Percentiles rank a stretch among this genome's conserved stretches.
Evolutionary conservation across 1,140 invertebrate genomes (phyloP).

Genomic region (Rhynchophorus ferrugineus): DNA sequence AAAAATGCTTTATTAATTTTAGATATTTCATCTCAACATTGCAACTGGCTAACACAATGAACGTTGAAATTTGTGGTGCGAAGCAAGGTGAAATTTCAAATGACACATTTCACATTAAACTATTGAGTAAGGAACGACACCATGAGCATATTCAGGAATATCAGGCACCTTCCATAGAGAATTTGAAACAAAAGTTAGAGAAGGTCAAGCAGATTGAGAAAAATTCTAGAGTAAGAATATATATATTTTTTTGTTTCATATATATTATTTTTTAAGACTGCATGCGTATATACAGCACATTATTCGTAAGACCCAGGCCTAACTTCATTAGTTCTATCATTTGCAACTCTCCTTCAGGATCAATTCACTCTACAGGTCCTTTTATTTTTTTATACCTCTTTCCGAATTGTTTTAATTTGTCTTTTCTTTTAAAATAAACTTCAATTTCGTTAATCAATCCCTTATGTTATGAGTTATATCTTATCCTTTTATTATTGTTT

Average conservation of each 20-base stretch:
- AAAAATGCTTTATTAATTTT: conserved; percentile 3
- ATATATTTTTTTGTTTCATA: conserved; percentile 2
- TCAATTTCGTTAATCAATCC: too few species aligned
- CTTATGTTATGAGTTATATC: too few species aligned
- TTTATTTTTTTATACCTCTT: too few species aligned
- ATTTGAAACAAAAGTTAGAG: conserved; percentile 23
- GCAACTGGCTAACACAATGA: conserved; percentile 35
- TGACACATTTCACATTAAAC: conserved; percentile 31
- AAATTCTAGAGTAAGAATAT: conserved; percentile 9
- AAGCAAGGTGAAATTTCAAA: conserved; percentile 30
- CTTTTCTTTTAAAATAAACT: too few species aligned
- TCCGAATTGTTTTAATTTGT: too few species aligned
- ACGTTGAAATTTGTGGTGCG: conserved; percentile 31
- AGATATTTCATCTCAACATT: conserved; percentile 34
- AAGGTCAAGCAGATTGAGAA: conserved; percentile 17
- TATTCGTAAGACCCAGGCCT: too few species aligned
- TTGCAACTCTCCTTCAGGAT: too few species aligned
- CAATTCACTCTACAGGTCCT: too few species aligned
- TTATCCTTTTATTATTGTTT: too few species aligned
- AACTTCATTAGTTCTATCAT: too few species aligned
- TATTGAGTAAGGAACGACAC: conserved; percentile 31
- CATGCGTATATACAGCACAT: too few species aligned
- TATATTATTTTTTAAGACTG: neutral
- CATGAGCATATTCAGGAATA: conserved; percentile 35
- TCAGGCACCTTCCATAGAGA: conserved; percentile 33